Evolutionary conservation across 2,113 vertebrate species (phyloP), one percentile per base, ranked within the genome.

Genomic region (Turnix velox): DNA sequence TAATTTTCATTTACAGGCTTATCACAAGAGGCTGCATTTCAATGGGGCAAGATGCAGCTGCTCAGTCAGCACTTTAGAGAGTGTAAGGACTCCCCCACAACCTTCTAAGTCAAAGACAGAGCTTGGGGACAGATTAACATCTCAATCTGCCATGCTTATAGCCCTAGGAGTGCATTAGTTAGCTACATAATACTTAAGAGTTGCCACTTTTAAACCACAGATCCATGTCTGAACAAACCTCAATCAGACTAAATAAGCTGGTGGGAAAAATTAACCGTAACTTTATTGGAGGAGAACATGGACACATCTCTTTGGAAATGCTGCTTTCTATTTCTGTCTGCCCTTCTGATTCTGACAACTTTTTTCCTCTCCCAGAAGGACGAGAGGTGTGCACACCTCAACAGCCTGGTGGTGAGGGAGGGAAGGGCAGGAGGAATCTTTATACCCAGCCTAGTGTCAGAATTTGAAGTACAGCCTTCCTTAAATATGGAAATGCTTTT

Each of bases 241-340:
- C 20, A 6, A 54, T 35, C 31, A 3, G 65, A 4, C 33, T 65
- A 40, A 71, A 72, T 10, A 61, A 76, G 63, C 11, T 3, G 3
- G 14, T 24, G n/a, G 18, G 27, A 54, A 84, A 86, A 66, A 18
- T 73, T 25, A 30, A 16, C 30, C 14, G 23, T 14, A 35, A 40
- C 30, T 4, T 2, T 46, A 40, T 20, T 2, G 2, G 12, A 78
- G 22, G 17, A 84, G 27, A 72, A 62, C 12, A 49, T 0, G 3
- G 42, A 66, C 23, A 49, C 9, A 54, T 30, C 10, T 16, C 27
- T 58, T 12, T 27, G 51, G 45, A 66, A n/a, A 77, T 35, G 14
- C 15, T 27, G 20, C 7, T 31, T 86, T 49, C 25, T 69, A 46
- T 15, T 68, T 52, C 54, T 73, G 30, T 27, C 48, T 68, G 49